phyloP scores from a whole-genome alignment of 2,797 vertebrate species.

The Pseudomugil tenellus region DNA sequence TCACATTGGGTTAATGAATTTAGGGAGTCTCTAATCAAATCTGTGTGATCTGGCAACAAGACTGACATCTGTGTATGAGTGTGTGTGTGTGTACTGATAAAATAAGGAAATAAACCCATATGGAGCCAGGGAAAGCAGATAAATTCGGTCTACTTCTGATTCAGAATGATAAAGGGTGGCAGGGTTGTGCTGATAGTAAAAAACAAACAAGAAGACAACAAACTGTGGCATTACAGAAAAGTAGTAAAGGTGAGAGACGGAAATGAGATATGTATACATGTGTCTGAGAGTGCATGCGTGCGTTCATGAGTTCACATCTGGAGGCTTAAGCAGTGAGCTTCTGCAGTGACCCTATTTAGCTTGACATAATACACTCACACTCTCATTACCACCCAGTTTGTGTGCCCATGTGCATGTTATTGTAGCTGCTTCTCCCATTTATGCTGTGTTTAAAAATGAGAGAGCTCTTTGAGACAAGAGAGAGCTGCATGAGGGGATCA shows the following conservation, averaged over 20 bases:
- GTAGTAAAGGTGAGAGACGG: conserved; percentile 8
- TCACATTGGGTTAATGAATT: conserved; percentile 80
- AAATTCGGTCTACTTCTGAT: conserved; percentile 33
- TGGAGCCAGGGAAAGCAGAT: conserved; percentile 23
- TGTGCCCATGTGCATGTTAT: conserved; percentile 27
- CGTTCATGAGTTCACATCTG: conserved; percentile 69
- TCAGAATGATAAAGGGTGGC: conserved; percentile 41
- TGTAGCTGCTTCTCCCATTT: conserved; percentile 64
- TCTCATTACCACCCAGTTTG: conserved; percentile 57
- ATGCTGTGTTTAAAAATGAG: conserved; percentile 78
- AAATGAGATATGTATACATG: conserved; percentile 19
- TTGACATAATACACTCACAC: conserved; percentile 55
- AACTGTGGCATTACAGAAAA: conserved; percentile 15
- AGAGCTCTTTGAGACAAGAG: conserved; percentile 74
- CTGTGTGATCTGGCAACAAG: conserved; percentile 77
- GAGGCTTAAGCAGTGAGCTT: conserved; percentile 54
- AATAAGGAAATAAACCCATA: conserved; percentile 47
- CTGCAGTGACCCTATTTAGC: conserved; percentile 69
- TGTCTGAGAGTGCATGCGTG: conserved; percentile 43
- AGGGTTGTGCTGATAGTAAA: conserved; percentile 39
- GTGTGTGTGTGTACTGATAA: conserved; percentile 44
- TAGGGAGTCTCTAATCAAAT: conserved; percentile 81
- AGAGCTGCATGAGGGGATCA: conserved; percentile 67
- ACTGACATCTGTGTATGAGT: conserved; percentile 56
- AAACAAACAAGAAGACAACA: conserved; percentile 58